Percentiles rank a stretch among this genome's conserved stretches.
Evolutionary conservation across 1,140 invertebrate species (phyloP).

Genomic region (Drosophila tsacasi): DNA sequence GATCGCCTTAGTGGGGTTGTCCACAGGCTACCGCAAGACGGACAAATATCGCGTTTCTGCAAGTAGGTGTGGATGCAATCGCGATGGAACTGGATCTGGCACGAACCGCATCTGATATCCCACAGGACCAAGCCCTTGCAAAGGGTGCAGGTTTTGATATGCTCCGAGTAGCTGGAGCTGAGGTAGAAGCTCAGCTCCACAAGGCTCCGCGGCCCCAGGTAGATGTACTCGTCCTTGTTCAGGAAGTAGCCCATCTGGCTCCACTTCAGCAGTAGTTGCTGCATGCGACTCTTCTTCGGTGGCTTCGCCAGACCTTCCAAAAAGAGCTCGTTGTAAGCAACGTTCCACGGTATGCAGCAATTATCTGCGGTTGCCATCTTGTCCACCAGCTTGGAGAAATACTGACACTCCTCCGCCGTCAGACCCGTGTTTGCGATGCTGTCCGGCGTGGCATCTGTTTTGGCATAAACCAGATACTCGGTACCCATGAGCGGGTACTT

Average conservation of each 20-base stretch:
- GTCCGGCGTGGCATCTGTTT: slow-evolving; percentile 57
- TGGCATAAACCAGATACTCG: slow-evolving; percentile 65
- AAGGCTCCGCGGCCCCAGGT: slow-evolving; percentile 63
- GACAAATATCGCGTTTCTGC: slow-evolving; percentile 62
- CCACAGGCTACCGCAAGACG: slow-evolving; percentile 55
- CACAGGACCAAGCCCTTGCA: slow-evolving; percentile 67
- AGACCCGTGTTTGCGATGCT: slow-evolving; percentile 45
- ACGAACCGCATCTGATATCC: slow-evolving; percentile 62
- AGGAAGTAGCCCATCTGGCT: slow-evolving; percentile 64
- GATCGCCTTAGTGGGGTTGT: slow-evolving; percentile 42
- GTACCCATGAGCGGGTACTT: slow-evolving; percentile 46
- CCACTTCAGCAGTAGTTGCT: slow-evolving; percentile 53
- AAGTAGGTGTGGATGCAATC: slow-evolving; percentile 68
- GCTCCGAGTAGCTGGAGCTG: slow-evolving; percentile 45
- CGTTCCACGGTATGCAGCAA: slow-evolving; percentile 55
- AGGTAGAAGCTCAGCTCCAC: slow-evolving; percentile 65
- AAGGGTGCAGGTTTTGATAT: slow-evolving; percentile 60
- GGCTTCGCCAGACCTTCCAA: slow-evolving; percentile 23
- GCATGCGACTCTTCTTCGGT: slow-evolving; percentile 55
- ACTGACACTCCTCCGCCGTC: slow-evolving; percentile 59
- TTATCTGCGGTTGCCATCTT: slow-evolving; percentile 50
- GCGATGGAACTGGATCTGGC: slow-evolving; percentile 54
- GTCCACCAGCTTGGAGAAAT: slow-evolving; percentile 62
- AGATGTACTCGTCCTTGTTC: slow-evolving; percentile 45
- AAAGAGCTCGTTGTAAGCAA: slow-evolving; percentile 41